Evolutionary conservation across 2,888 invertebrate genomes (phyloP), one percentile per base, ranked within the genome.

Genomic region (Metacarcinus magister): DNA sequence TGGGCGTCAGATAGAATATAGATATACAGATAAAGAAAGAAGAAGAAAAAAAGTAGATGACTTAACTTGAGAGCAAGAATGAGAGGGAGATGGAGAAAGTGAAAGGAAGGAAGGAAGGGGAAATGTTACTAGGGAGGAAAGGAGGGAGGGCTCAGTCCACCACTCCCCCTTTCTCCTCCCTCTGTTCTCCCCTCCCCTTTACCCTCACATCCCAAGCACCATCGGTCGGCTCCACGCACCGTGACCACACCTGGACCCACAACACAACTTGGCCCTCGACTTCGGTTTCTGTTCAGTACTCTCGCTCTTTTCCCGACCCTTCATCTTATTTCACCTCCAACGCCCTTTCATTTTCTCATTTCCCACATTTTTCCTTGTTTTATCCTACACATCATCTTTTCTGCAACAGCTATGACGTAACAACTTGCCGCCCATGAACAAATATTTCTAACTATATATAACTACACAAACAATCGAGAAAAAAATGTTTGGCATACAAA

Each of bases 121-220:
- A 28, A 75, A 28, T 39, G 39, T 39, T 39, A 39, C 39, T 39
- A 75, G 75, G 28, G 7, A 75, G n/a, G 10, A 28, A 75, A 28
- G 10, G 75, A n/a, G 7, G 28, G 28, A 75, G 75, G 28, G 75
- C 28, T 28, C 75, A 75, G n/a, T 75, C 28, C 28, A 75, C 75
- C 54, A 13, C 54, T 54, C 54, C 54, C 75, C 75, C 28, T 28
- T n/a, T 28, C 28, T 28, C 28, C 75, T 75, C 75, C n/a, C 67
- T 75, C 75, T 75, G n/a, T 75, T n/a, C 75, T 28, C 75, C 75
- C 75, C 75, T 75, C 75, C 75, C n/a, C 75, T 75, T 75, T 54
- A 16, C 54, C 54, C 54, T 54, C 75, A 10, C 75, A 75, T 75
- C 75, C 75, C 75, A 28, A 75, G 75, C 75, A 75, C 75, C 75